Evolutionary conservation across 2,113 vertebrate genomes (phyloP).

Genomic region (Perognathus longimembris): DNA sequence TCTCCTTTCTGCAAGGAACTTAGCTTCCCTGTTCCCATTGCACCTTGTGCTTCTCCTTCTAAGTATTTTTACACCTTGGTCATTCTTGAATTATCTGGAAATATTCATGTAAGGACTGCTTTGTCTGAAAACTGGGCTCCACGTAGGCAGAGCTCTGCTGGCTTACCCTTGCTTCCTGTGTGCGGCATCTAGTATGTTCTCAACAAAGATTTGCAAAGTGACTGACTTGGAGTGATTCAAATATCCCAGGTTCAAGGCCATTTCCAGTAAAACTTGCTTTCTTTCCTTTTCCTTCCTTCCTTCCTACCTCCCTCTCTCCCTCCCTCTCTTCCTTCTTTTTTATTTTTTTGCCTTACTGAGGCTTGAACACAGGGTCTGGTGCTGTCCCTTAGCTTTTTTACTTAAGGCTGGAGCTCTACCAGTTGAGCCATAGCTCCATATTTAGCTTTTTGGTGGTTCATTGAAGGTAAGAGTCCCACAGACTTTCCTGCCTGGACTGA

Average conservation of each 20-base stretch:
- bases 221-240: not conserved
- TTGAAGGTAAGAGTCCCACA: too few species aligned
- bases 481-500: too few species aligned
- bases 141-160: not conserved
- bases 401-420: too few species aligned
- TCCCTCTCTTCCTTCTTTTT: too few species aligned
- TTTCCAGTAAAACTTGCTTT: not conserved
- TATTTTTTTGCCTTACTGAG: too few species aligned
- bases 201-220: not conserved
- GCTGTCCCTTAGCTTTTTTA: too few species aligned
- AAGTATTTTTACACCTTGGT: not conserved
- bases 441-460: too few species aligned
- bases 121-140: not conserved
- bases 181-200: not conserved
- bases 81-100: not conserved
- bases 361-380: too few species aligned
- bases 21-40: not conserved
- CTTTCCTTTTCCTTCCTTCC: not conserved
- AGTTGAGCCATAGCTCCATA: too few species aligned
- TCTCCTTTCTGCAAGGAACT: not conserved
- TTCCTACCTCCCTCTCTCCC: too few species aligned
- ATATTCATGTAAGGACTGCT: not conserved
- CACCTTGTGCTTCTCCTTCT: not conserved
- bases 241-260: not conserved
- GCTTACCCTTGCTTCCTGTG: not conserved